These are phyloP conservation scores for Dromas ardeola DNA, from an alignment of 2,113 vertebrate genomes.

Conservation along the genomic window DNA sequence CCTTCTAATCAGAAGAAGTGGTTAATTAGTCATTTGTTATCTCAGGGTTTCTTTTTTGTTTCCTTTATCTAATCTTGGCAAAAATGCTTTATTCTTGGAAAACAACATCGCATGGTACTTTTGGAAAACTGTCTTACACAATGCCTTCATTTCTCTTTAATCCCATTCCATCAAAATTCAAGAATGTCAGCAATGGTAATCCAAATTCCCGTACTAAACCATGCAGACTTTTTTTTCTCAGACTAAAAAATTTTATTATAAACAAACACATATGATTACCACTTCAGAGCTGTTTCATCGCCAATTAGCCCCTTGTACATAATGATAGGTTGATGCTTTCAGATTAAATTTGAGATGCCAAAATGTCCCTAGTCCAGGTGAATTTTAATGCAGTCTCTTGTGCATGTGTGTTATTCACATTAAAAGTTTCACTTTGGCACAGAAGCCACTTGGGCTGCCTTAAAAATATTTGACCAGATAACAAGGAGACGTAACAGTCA, in stretches of 20 bases:
- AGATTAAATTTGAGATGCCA: not conserved
- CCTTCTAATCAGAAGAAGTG: not conserved
- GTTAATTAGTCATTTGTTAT: not conserved
- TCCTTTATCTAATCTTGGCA: not conserved
- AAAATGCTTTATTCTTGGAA: not conserved
- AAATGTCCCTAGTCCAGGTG: not conserved
- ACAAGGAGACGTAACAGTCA: not conserved
- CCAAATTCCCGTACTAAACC: not conserved
- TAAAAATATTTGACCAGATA: constrained; percentile 27
- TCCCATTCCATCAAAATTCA: not conserved
- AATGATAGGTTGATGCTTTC: not conserved
- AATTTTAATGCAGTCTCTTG: not conserved
- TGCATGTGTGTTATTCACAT: not conserved
- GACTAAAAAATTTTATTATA: not conserved
- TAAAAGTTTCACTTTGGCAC: not conserved
- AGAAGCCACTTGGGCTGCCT: not conserved
- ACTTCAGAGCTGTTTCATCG: not conserved
- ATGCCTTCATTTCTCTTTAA: constrained; percentile 7
- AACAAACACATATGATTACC: not conserved
- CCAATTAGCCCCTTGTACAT: not conserved
- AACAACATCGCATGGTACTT: not conserved
- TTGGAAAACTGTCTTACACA: not conserved
- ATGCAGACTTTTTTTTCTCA: not conserved
- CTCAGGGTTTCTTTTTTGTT: not conserved
- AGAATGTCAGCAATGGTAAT: not conserved